Conservation (phyloP, 2,797 vertebrate species). For the Halcyon smyrnensis region DNA sequence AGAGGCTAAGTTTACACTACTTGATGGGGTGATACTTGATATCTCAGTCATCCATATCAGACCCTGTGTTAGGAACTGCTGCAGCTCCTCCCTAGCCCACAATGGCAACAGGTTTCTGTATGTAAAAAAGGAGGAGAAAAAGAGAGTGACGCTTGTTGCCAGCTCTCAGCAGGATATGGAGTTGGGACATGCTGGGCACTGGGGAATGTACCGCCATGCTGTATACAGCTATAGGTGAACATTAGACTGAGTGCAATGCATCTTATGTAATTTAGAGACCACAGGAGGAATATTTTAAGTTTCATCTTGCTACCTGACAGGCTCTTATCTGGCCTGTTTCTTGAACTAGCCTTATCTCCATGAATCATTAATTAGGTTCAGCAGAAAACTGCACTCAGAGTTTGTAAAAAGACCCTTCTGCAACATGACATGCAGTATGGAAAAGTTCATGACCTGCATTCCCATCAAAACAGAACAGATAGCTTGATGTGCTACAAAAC, state of each 20-base stretch:
- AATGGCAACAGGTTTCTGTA: neutral
- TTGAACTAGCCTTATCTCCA: neutral
- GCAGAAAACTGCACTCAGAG: neutral
- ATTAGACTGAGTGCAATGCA: neutral
- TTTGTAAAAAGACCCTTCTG: neutral
- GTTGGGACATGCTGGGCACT: rapidly evolving
- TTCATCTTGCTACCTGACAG: neutral
- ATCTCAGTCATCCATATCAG: neutral
- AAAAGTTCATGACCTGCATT: neutral
- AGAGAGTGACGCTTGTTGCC: neutral
- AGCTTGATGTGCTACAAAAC: neutral
- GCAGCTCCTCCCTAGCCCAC: neutral
- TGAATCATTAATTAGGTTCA: neutral
- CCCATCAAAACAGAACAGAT: neutral
- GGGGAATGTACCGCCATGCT: rapidly evolving
- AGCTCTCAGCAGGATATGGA: rapidly evolving
- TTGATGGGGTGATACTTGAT: neutral
- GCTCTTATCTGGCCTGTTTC: neutral
- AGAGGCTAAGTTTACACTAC: neutral
- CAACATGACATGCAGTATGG: neutral
- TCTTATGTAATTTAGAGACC: neutral
- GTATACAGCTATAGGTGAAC: neutral
- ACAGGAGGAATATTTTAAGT: neutral
- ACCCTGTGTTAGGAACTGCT: neutral
- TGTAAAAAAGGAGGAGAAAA: neutral